Evolutionary conservation across 1,140 invertebrate species (phyloP), one percentile per base, ranked within the genome.

Genomic region (Achroia grisella): DNA sequence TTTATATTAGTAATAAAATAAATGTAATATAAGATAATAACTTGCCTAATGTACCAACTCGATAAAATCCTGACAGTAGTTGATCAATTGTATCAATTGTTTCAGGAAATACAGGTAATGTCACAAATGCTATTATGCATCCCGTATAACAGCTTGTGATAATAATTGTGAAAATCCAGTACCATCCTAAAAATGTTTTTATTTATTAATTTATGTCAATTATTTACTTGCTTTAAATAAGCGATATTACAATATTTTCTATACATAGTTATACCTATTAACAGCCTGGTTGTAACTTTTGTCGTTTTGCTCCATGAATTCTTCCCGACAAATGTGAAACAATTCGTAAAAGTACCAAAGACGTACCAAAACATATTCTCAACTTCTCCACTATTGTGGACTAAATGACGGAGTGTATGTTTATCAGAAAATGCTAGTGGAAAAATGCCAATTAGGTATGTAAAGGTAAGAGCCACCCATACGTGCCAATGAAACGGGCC

Each of bases 341-440:
- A 90, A 60, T 94, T 94, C 1, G 93, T 94, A 70, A 93, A 94
- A 31, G 92, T 94, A 8, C 92, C 92, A 55, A 93, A 94, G 10
- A 94, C 91, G 67, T 92, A 93, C 91, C 91, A 93, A 67, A 92
- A 92, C 90, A 92, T 92, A 51, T 92, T 91, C 70, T 92, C 91
- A 10, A 93, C 79, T 81, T 92, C 90, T 29, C 89, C 88, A 41
- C 90, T 90, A 52, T 90, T 88, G 30, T 90, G 86, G 10, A 93
- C 53, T 9, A 94, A 69, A 56, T 90, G 89, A 8, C 72, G 76
- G 3, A 93, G 62, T 0, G 89, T 89, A 37, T 91, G 88, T 52
- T 90, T 89, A 48, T 92, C 90, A 0, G 92, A 92, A 49, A 91
- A 91, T 0, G 91, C 87, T 39, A 93, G 78, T 1, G 92, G 91